Evolutionary conservation across 2,888 invertebrate species (phyloP), one percentile per base, ranked within the genome.

Genomic region (Lamellibrachia columna): DNA sequence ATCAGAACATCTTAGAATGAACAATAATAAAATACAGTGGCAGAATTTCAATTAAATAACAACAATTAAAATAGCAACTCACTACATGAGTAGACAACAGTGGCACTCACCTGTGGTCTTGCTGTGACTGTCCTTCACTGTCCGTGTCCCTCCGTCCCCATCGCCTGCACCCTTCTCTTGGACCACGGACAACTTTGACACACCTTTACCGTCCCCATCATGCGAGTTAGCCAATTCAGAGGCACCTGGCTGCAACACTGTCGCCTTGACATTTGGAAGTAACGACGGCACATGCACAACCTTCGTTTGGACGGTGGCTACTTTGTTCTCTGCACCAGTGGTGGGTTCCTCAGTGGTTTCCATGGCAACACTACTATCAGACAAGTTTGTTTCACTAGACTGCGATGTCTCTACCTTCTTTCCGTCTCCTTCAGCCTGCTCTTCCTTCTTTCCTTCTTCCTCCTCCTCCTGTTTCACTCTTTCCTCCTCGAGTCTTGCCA

Each of bases 361-460:
- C 52, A 91, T 52, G 91, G 91, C 53, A 52, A 52, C 91, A 91
- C 15, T 15, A 91, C 52, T 15, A 15, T 91, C 22, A 22, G 91
- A 28, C 55, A 91, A n/a, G 90, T 52, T 40, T 7, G 55, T 90
- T 7, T 91, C 94, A 15, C 96, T 96, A 11, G 94, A 94, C 91
- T 95, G 94, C 28, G 93, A 94, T 15, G 92, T 91, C 93, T 93
- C 92, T 93, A 53, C 92, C 93, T 92, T 94, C 93, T 91, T 94
- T 93, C 90, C 92, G 93, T 93, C 93, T 91, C 94, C 93, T 93
- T 94, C 94, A 58, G 90, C 92, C 93, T 95, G 95, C 93, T 95
- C 94, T 92, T 93, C 92, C 90, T 93, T 92, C 92, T 93, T 93
- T 40, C 93, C 93, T 52, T 93, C 93, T 91, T 91, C 53, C 92